Conservation (phyloP, 2,888 invertebrate species). For the Alitta virens region DNA sequence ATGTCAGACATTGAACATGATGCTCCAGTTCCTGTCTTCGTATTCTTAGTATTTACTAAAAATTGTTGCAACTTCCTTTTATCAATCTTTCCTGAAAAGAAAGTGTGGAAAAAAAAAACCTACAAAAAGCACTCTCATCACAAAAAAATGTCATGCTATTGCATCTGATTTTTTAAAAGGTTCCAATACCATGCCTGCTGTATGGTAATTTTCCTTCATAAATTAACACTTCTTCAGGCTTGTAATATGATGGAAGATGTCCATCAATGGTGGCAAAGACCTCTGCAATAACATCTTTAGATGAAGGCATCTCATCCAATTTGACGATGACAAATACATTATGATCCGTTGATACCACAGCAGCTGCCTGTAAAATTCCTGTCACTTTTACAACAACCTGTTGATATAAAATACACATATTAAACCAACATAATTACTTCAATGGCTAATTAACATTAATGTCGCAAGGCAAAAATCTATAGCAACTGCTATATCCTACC, state of each 20-base stretch:
- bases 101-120: background rate
- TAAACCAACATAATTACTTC: too few relatives aligned
- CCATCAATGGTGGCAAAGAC: background rate
- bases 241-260: constrained; percentile 39
- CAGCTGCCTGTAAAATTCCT: background rate
- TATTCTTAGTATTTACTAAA: background rate
- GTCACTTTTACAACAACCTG: constrained; percentile 9
- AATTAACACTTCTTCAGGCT: constrained; percentile 40
- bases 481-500: constrained; percentile 14
- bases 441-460: too few relatives aligned
- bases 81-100: constrained; percentile 29
- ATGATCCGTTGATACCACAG: background rate
- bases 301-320: too few relatives aligned
- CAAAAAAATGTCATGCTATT: too few relatives aligned
- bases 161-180: too few relatives aligned
- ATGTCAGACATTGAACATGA: too few relatives aligned
- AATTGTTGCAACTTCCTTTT: constrained; percentile 2
- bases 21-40: background rate
- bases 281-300: too few relatives aligned
- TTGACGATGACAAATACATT: too few relatives aligned
- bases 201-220: constrained; percentile 40
- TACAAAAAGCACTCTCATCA: too few relatives aligned
- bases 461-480: background rate
- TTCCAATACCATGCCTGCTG: constrained; percentile 53
- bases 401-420: background rate